Conservation (phyloP, 1,140 invertebrate genomes). For the Drosophila orena region DNA sequence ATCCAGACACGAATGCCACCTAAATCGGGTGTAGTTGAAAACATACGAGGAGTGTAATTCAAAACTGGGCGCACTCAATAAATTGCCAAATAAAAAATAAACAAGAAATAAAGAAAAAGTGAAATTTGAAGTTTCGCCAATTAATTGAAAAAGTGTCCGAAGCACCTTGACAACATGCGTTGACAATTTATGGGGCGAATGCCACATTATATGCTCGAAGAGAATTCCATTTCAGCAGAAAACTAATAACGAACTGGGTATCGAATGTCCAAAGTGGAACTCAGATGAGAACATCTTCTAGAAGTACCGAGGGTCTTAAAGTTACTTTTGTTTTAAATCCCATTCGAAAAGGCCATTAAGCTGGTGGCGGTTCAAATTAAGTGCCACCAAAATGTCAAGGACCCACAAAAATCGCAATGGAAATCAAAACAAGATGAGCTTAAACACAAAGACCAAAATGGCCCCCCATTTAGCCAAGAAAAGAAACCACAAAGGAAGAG, state of each 20-base stretch:
- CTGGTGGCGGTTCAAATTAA: conserved; percentile 71
- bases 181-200: conserved; percentile 31
- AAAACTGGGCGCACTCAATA: conserved; percentile 43
- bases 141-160: conserved; percentile 70
- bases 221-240: conserved; percentile 20
- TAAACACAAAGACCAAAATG: conserved; percentile 28
- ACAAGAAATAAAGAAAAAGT: conserved; percentile 10
- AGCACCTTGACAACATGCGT: conserved; percentile 41
- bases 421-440: conserved; percentile 39
- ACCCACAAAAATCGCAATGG: conserved; percentile 17
- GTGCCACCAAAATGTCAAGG: conserved; percentile 56
- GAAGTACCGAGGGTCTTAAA: conserved; percentile 29
- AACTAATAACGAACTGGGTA: conserved; percentile 44
- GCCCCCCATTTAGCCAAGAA: conserved; percentile 21
- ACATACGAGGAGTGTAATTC: conserved; percentile 39
- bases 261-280: conserved; percentile 24
- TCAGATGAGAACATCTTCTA: not conserved
- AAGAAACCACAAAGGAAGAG: conserved; percentile 59
- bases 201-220: conserved; percentile 20
- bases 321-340: conserved; percentile 49
- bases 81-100: conserved; percentile 50
- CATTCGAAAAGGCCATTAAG: conserved; percentile 56
- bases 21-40: conserved; percentile 17
- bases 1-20: conserved; percentile 9
- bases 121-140: conserved; percentile 50